Base-by-base conservation (phyloP, 2,797 vertebrate species). In the Ceryle rudis region DNA sequence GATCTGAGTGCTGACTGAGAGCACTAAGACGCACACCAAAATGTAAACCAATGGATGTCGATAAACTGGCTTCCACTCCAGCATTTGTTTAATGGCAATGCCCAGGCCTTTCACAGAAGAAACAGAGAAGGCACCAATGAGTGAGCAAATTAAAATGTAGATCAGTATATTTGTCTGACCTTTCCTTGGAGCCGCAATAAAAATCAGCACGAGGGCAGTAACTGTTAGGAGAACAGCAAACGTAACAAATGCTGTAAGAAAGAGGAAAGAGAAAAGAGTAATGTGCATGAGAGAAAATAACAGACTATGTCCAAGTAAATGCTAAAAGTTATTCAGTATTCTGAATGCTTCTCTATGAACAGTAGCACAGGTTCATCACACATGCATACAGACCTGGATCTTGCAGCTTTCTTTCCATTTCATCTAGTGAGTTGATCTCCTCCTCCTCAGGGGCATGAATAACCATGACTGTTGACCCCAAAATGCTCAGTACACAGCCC, bases 81-180 rank as follows among this genome's bases (percentile, higher is more conserved):
- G 73, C 5, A 98, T 90, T 11, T 98, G 94, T 51, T 98, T 98
- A 58, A 98, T 96, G 73, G 98, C 98, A 73, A 98, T 98, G 41
- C 98, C 98, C 65, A 98, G 96, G 77, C 98, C 98, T 77, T 98
- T 98, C 92, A 98, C 98, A 61, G 97, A 98, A 0, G 98, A 98
- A 29, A 98, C 98, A 8, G 98, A 98, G 94, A 98, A 98, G 8
- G 98, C 98, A 46, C 98, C 98, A 23, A 98, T 98, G 82, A 98
- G 35, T 0, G 98, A 98, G 87, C 98, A 98, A 84, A 98, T 98
- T 49, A 98, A 97, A 71, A 98, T 80, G 39, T 98, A 98, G 66
- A 98, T 95, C 90, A 98, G 26, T 47, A 98, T 96, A 42, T 98
- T 98, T 14, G 95, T 98, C 93, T 98, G 97, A 55, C 98, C 98